phyloP scores from a whole-genome alignment of 2,888 invertebrate genomes.

The Cerceris ruficornis region DNA sequence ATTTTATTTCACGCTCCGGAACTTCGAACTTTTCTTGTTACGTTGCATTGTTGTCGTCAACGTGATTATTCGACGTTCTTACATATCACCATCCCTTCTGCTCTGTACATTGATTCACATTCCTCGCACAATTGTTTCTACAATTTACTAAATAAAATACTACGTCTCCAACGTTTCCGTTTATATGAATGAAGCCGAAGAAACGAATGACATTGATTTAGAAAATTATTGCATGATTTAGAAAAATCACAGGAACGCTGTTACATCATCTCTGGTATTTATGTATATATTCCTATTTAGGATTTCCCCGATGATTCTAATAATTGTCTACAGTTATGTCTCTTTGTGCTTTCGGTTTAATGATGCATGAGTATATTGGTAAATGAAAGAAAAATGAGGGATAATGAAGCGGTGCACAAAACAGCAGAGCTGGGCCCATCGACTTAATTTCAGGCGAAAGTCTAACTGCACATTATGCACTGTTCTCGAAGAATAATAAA shows the following conservation, averaged over 20 bases:
- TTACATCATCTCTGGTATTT: conserved; percentile 1
- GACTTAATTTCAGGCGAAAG: conserved; percentile 45
- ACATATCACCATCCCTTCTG: conserved; percentile 29
- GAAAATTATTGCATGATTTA: conserved; percentile 19
- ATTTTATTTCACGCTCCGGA: conserved; percentile 65
- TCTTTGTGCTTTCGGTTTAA: conserved; percentile 37
- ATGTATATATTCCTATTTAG: not conserved
- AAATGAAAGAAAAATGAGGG: conserved; percentile 22
- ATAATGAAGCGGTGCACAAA: conserved; percentile 52
- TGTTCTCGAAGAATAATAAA: conserved; percentile 52
- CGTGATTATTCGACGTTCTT: conserved; percentile 30
- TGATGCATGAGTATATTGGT: conserved; percentile 14
- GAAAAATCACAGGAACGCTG: conserved; percentile 38
- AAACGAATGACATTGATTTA: conserved; percentile 28
- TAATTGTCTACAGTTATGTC: conserved; percentile 28
- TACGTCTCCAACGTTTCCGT: not conserved
- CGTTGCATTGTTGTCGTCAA: conserved; percentile 25
- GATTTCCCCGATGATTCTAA: not conserved
- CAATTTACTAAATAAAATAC: conserved; percentile 3
- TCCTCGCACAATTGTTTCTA: conserved; percentile 12
- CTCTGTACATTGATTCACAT: conserved; percentile 51
- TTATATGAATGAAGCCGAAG: conserved; percentile 7
- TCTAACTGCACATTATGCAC: conserved; percentile 53
- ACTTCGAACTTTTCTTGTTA: conserved; percentile 35
- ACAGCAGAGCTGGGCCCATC: conserved; percentile 45